Base-by-base conservation (phyloP, 2,888 invertebrate species). In the Harpalus rubripes region DNA sequence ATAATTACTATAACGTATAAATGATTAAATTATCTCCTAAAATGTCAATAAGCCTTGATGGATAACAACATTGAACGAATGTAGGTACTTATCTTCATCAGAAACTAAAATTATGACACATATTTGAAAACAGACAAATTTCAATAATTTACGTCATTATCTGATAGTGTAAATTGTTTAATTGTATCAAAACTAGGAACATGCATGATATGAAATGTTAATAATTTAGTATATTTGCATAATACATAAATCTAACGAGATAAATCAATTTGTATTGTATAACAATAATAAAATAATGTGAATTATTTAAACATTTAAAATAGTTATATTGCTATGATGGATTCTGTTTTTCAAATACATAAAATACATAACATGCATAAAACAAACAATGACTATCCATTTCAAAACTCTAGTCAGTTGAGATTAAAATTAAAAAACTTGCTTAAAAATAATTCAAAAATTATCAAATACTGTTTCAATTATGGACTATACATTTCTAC, bases 31-130 rank as follows among this genome's bases (percentile, higher is more conserved):
- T 68, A 68, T 39, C 15, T 68, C 68, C 6, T 15, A 32, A 68
- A 68, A 68, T 39, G 68, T 68, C 68, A 39, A 26, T 32, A 41
- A 0, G 6, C 26, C 5, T 15, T 68, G 68, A 39, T 15, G 39
- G 26, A 68, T 39, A 39, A 39, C 10, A 32, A 68, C 12, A 68
- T 39, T 68, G 68, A 68, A n/a, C 26, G 12, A 68, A 39, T 68
- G 39, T 68, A n/a, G n/a, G n/a, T n/a, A n/a, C n/a, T n/a, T n/a
- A 39, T 59, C 59, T 59, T 59, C 59, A 59, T 68, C 68, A 68
- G 15, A 68, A 68, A 68, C 68, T 68, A 68, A 68, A 68, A 68
- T 63, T 41, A 15, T 15, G 12, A 63, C 12, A 12, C 5, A 12
- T 63, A 12, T 26, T 63, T 63, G 63, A 63, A 63, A 18, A 63